Base-by-base conservation (phyloP, 2,113 vertebrate species). In the Phaetusa simplex region DNA sequence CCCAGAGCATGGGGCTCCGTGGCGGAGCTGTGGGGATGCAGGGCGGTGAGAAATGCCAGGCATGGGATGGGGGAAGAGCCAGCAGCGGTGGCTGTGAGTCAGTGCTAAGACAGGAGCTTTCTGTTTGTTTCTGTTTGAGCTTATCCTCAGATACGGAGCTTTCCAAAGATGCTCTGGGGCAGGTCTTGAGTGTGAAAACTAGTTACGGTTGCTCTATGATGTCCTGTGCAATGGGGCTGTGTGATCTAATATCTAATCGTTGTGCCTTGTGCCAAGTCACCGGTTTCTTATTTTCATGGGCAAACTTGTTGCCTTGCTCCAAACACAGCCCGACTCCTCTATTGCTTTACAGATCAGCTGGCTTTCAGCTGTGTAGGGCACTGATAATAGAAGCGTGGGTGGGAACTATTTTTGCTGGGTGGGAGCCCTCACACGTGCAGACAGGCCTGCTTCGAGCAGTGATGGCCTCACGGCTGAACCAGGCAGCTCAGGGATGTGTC, bases 221-320 rank as follows among this genome's bases (percentile, higher is more conserved):
- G 1, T 12, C 29, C 47, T 55, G 47, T 1, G 3, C 32, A 45
- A 9, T 32, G 3, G 3, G 62, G 13, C 47, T 55, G 43, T 11
- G 10, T 0, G 0, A 55, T 42, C 47, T 67, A 26, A 3, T 32
- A 18, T 8, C 67, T 71, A 34, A 53, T 6, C 18, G 18, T 43
- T 0, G 0, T 19, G 29, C 38, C 47, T 55, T 2, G 2, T 55
- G 52, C 32, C 0, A 2, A 72, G 62, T 11, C 30, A 56, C 40
- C 3, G 1, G 1, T 45, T 88, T 73, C 62, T 53, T 56, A 14
- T 27, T 30, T 82, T 30, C 7, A 7, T 9, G 8, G 47, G 27
- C 12, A 67, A 69, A 30, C 1, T 0, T 0, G 0, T 14, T 32
- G 21, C 38, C 64, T 53, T 82, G 38, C 52, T 79, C 38, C 61